phyloP scores from a whole-genome alignment of 2,888 invertebrate species.

The Hecatera dysodea region DNA sequence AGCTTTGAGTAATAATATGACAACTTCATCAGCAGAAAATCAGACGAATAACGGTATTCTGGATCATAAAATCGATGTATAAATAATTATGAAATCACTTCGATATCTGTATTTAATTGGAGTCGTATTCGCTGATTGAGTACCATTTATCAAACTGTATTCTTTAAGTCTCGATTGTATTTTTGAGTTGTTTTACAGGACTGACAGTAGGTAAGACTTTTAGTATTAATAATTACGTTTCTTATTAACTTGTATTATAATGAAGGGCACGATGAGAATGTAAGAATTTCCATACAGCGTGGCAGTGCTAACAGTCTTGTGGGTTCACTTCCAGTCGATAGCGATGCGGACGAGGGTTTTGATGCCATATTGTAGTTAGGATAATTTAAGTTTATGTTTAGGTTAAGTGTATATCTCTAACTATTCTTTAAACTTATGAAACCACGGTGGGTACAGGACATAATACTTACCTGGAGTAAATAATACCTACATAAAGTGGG shows the following conservation, averaged over 20 bases:
- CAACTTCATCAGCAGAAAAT: conserved; percentile 36
- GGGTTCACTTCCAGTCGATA: too few relatives aligned
- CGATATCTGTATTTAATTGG: conserved; percentile 12
- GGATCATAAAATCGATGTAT: not conserved
- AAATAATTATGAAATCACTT: conserved; percentile 4
- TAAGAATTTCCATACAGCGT: too few relatives aligned
- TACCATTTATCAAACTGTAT: not conserved
- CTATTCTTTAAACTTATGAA: not conserved
- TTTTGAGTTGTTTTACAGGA: conserved; percentile 17
- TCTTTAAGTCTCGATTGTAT: not conserved
- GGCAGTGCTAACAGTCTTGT: too few relatives aligned
- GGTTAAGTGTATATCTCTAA: too few relatives aligned
- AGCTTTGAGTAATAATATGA: conserved; percentile 29
- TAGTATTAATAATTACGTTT: not conserved
- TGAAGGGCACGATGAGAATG: conserved; percentile 9
- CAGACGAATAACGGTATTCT: conserved; percentile 17
- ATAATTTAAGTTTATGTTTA: too few relatives aligned
- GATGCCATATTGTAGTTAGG: too few relatives aligned
- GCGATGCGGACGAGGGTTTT: too few relatives aligned
- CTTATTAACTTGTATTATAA: conserved; percentile 3
- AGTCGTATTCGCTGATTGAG: not conserved
- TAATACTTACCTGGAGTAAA: not conserved
- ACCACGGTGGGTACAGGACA: not conserved
- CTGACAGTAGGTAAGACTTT: not conserved
- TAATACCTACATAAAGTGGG: not conserved